Base-by-base conservation (phyloP, 2,797 vertebrate genomes). In the Trachurus trachurus region DNA sequence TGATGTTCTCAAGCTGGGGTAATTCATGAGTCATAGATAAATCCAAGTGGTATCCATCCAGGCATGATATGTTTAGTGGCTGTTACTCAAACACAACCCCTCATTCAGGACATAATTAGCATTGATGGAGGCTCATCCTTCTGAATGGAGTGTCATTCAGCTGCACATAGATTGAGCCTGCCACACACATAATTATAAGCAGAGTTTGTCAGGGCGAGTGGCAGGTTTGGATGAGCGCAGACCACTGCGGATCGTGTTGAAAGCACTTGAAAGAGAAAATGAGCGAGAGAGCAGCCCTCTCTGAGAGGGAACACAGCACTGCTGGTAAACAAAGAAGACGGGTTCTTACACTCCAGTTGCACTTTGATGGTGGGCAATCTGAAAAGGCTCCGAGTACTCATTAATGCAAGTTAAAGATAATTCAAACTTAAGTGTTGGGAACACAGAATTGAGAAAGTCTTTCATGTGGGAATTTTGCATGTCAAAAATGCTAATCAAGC, bases 231-330 rank as follows among this genome's bases (percentile, higher is more conserved):
- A 37, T 2, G 29, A 57, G 57, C 4, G 59, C 47, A 44, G 52
- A 71, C 70, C 58, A 53, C 47, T 66, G 66, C 57, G 53, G 72
- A 65, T 63, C 16, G 13, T 39, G 47, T 21, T 71, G 66, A 82
- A 76, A 49, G 45, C 50, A 74, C 56, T 75, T 78, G 57, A 67
- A 57, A 79, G 58, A 42, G 53, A 62, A 76, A 74, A 74, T 29
- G 52, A 67, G 47, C 39, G 39, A 34, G 61, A 26, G 70, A 39
- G 60, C 58, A 66, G 66, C 17, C 22, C 42, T 71, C 50, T 54
- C 19, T 0, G 2, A 21, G 13, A 52, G 9, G 34, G n/a, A 73
- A 61, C 45, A 57, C 56, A 69, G 4, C 39, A 6, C 42, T 34
- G 15, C 26, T 59, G 40, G 15, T 54, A n/a, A 59, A 54, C 54